phyloP scores from a whole-genome alignment of 2,888 invertebrate species.

The Arrhopalites spinosus region DNA sequence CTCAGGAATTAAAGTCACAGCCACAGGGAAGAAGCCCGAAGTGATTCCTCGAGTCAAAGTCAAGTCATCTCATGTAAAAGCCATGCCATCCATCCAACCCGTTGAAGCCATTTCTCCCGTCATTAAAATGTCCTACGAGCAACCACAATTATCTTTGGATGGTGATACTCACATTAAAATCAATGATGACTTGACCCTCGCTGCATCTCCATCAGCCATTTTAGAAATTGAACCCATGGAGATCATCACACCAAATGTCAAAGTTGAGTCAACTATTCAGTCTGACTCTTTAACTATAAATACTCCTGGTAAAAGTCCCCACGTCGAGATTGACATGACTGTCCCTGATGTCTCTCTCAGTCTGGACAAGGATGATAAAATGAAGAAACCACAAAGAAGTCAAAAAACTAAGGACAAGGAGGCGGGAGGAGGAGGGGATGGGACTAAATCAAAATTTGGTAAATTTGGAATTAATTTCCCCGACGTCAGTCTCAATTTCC shows the following conservation, averaged over 20 bases:
- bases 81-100: conserved; percentile 29
- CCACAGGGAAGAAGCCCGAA: conserved; percentile 45
- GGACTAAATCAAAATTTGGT: conserved; percentile 47
- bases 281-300: not conserved
- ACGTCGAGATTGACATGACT: conserved; percentile 38
- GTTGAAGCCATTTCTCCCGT: conserved; percentile 55
- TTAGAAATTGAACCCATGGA: conserved; percentile 46
- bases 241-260: conserved; percentile 15
- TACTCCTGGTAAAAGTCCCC: not conserved
- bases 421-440: conserved; percentile 21
- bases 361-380: conserved; percentile 5
- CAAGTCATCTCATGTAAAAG: conserved; percentile 46
- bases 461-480: conserved; percentile 58
- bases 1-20: conserved; percentile 40
- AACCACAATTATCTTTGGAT: conserved; percentile 31
- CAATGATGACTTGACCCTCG: not conserved
- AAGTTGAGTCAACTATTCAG: conserved; percentile 1
- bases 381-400: conserved; percentile 35
- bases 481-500: conserved; percentile 52
- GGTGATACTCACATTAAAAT: conserved; percentile 23
- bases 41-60: conserved; percentile 50
- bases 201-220: conserved; percentile 32
- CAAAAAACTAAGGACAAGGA: conserved; percentile 24
- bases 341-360: conserved; percentile 34
- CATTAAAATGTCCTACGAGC: conserved; percentile 51